These are phyloP conservation scores for Polydrusus tereticollis DNA, from an alignment of 2,888 invertebrate species.

Conservation along the genomic window DNA sequence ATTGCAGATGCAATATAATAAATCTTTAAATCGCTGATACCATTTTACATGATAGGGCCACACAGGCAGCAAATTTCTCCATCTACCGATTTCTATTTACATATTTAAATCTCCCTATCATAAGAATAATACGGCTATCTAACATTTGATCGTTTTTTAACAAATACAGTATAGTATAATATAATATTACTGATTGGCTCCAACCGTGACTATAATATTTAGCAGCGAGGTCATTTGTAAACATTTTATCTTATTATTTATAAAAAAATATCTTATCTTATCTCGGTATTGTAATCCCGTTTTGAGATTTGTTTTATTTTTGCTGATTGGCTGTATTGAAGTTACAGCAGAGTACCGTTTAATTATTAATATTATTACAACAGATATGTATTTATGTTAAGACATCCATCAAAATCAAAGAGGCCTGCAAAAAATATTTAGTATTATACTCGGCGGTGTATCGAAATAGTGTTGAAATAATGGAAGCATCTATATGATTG, in stretches of 20 bases:
- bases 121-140: conserved; percentile 17
- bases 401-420: too few species aligned
- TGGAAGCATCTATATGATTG: too few species aligned
- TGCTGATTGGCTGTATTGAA: not conserved
- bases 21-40: not conserved
- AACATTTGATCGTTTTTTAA: conserved; percentile 23
- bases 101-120: conserved; percentile 16
- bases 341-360: not conserved
- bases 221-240: conserved; percentile 20
- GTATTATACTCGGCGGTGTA: too few species aligned
- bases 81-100: conserved; percentile 21
- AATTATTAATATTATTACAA: not conserved
- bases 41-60: conserved; percentile 17
- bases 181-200: conserved; percentile 19
- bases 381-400: too few species aligned
- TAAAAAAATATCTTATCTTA: conserved; percentile 22
- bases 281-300: conserved; percentile 4
- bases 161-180: not conserved
- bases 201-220: conserved; percentile 18
- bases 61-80: conserved; percentile 17
- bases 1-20: conserved; percentile 9
- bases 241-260: conserved; percentile 17
- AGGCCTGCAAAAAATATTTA: too few species aligned
- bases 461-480: too few species aligned
- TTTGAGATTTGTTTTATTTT: conserved; percentile 16